A percentile compares a stretch with the other conserved stretches of the same genome.
phyloP scores from a whole-genome alignment of 2,888 invertebrate genomes.

The Desoria tigrina region DNA sequence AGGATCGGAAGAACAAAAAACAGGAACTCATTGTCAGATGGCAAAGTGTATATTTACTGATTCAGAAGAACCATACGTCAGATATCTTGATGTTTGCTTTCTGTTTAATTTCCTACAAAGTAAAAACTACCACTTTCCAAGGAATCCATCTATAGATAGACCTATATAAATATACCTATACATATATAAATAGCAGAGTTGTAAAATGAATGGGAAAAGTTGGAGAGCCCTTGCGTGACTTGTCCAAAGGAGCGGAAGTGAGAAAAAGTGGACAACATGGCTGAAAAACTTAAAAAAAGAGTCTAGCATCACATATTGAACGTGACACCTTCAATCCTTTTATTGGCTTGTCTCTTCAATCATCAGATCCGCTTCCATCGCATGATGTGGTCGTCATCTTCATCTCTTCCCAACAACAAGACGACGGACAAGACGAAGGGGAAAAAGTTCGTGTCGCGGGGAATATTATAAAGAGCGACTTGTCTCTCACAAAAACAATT shows the following conservation, averaged over 20 bases:
- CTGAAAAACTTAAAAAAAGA: conserved; percentile 43
- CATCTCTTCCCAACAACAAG: neutral
- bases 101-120: too few relatives aligned
- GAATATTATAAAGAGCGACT: too few relatives aligned
- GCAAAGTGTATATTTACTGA: too few relatives aligned
- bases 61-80: conserved; percentile 7
- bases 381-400: conserved; percentile 15
- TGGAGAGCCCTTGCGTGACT: conserved; percentile 50
- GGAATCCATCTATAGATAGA: too few relatives aligned
- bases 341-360: conserved; percentile 43
- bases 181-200: too few relatives aligned
- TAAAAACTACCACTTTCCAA: too few relatives aligned
- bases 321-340: conserved; percentile 50
- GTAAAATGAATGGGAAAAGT: neutral
- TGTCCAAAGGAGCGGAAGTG: conserved; percentile 48
- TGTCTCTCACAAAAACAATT: conserved; percentile 6
- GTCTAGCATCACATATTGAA: conserved; percentile 45
- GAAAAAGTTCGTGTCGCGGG: neutral
- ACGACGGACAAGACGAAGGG: neutral
- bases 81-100: conserved; percentile 23
- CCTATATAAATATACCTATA: too few relatives aligned
- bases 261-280: conserved; percentile 51
- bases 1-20: too few relatives aligned
- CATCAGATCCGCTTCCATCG: conserved; percentile 21
- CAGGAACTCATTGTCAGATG: too few relatives aligned